Base-by-base conservation (phyloP, 92 coral and sea anemone species). In the Palythoa grandis region DNA sequence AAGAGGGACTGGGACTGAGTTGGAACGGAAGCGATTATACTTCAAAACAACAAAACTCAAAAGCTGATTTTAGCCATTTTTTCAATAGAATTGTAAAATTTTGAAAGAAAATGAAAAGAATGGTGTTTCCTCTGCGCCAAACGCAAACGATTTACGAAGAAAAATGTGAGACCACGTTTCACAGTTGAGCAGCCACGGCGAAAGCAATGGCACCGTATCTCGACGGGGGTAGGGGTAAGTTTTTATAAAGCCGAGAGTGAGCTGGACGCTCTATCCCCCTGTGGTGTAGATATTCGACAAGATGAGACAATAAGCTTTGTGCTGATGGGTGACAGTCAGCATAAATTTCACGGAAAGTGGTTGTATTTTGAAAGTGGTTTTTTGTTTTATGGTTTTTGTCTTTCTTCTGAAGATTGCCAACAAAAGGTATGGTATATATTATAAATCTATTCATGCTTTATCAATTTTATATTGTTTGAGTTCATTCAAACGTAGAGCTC, bases 261-360 rank as follows among this genome's bases (percentile, higher is more conserved):
- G 79, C 79, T 75, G 57, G 79, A 75, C 40, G 79, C 35, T 75
- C 38, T 75, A 43, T 43, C 58, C 79, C 65, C 79, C 61, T 75
- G 61, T 40, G 79, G 79, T 75, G 39, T 12, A 43, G 79, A 75
- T 20, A 43, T 75, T 75, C 35, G 79, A 43, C 58, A 75, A 54
- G 82, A 9, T 20, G 78, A 74, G 38, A 52, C 53, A 74, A 47
- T 47, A 23, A 52, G 60, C 78, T 74, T 50, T 47, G 80, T 76
- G 16, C 20, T 5, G 82, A 54, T 77, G 13, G 24, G 60, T 74
- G 78, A 74, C 78, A 74, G 78, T 74, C 61, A 38, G 78, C 78
- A 74, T 52, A 50, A 74, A 74, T 74, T 74, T 74, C 38, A 74
- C 78, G 38, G 78, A 74, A 24, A 50, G 58, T 48, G 60, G 61